Evolutionary conservation across 2,113 vertebrate genomes (phyloP), one percentile per base, ranked within the genome.

Genomic region (Ginglymostoma cirratum): DNA sequence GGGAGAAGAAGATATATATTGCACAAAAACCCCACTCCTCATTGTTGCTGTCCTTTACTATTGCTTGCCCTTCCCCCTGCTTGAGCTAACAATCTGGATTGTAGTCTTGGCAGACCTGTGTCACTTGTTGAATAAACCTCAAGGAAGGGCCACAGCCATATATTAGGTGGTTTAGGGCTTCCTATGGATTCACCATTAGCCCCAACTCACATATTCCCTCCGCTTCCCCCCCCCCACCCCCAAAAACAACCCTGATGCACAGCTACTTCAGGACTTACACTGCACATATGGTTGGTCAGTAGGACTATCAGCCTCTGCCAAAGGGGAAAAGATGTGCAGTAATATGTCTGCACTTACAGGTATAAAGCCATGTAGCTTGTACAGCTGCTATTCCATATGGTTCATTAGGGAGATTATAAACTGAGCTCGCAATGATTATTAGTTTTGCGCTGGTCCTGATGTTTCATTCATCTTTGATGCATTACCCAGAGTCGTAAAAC

Each of bases 321-420:
- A 72, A n/a, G 42, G 42, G 42, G 66, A 12, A 19, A 52, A 76
- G 23, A 95, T 95, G 69, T 45, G 42, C 69, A 72, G 94, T 48
- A 72, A 76, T 48, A 34, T 52, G 19, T 95, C 42, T 52, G 94
- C 67, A 34, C 69, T 72, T 48, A 17, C 72, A 45, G 94, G 94
- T 95, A 30, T 72, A 52, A 95, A 95, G 94, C 69, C 23, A 48
- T 95, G 94, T 30, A 72, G 94, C 23, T 61, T 52, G 94, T 95
- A 95, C 94, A 95, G 94, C 94, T 95, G 94, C 34, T 69, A 72
- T 95, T 95, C 94, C 94, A 95, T 95, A 95, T 70, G 94, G 94
- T 95, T 95, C 94, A 95, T 95, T 95, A 95, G 67, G 69, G 94
- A 72, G 67, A 95, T 95, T 95, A 95, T 95, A 95, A 95, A 95